phyloP scores from a whole-genome alignment of 2,888 invertebrate genomes.

The Magallana nippona region DNA sequence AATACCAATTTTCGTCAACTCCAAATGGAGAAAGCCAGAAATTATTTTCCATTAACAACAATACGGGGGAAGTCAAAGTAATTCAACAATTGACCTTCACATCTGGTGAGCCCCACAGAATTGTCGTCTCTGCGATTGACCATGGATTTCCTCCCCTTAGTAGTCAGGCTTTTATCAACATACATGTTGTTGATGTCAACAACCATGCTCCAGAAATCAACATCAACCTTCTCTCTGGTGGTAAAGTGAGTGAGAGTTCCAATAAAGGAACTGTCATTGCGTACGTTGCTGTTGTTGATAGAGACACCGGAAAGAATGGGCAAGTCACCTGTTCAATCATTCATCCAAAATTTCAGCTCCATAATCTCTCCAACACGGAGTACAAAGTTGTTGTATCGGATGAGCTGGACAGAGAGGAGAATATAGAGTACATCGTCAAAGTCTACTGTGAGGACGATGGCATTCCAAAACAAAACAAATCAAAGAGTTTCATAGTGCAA shows the following conservation, averaged over 20 bases:
- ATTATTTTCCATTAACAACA: conserved; percentile 64
- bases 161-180: conserved; percentile 64
- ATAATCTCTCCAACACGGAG: conserved; percentile 62
- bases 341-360: conserved; percentile 62
- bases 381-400: conserved; percentile 67
- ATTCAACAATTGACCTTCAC: conserved; percentile 64
- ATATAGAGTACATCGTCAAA: conserved; percentile 63
- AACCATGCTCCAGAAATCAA: conserved; percentile 91
- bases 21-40: conserved; percentile 58
- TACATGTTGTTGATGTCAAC: conserved; percentile 89
- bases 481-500: conserved; percentile 62
- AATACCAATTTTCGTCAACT: conserved; percentile 77
- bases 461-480: conserved; percentile 58
- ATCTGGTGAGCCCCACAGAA: conserved; percentile 53
- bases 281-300: conserved; percentile 66
- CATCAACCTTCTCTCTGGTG: conserved; percentile 65
- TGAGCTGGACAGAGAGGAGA: conserved; percentile 67
- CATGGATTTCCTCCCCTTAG: conserved; percentile 66
- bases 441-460: conserved; percentile 70
- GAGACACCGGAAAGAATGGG: conserved; percentile 71
- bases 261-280: conserved; percentile 68
- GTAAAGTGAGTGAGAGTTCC: conserved; percentile 65
- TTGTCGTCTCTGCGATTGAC: conserved; percentile 67
- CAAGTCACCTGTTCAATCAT: conserved; percentile 62
- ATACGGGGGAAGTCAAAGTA: conserved; percentile 68